A percentile compares a stretch with the other conserved stretches of the same genome.
phyloP scores from a whole-genome alignment of 2,888 invertebrate genomes.

The Drosophila maculinotata region DNA sequence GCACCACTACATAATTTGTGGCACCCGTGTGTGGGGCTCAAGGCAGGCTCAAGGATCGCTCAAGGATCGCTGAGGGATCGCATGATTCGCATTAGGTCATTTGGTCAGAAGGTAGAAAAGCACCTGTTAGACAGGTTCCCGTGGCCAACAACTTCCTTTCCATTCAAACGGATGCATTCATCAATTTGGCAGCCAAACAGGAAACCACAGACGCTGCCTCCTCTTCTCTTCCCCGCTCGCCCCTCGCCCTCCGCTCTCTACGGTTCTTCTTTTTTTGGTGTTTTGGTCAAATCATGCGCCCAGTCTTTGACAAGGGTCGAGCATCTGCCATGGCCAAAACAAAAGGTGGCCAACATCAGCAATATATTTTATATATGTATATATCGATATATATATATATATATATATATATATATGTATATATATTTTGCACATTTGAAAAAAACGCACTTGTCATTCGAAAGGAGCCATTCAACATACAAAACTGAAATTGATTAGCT shows the following conservation, averaged over 20 bases:
- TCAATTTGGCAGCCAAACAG: conserved; percentile 76
- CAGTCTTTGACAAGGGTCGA: conserved; percentile 70
- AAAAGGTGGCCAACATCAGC: conserved; percentile 42
- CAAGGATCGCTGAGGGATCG: conserved; percentile 1
- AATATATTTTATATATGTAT: neutral
- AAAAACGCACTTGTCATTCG: conserved; percentile 71
- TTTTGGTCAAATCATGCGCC: conserved; percentile 55
- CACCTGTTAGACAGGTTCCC: conserved; percentile 72
- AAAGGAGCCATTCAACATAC: conserved; percentile 17
- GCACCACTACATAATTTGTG: conserved; percentile 66
- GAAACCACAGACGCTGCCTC: conserved; percentile 49
- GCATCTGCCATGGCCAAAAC: conserved; percentile 59
- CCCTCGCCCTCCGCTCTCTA: too few species aligned
- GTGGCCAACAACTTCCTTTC: conserved; percentile 56
- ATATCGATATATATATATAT: too few species aligned
- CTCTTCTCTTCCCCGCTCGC: too few species aligned
- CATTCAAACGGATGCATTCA: conserved; percentile 81
- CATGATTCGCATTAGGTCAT: conserved; percentile 77
- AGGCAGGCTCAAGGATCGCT: neutral
- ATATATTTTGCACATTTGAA: conserved; percentile 51
- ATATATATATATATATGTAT: too few species aligned
- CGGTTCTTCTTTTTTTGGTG: conserved; percentile 19
- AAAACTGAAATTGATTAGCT: conserved; percentile 74
- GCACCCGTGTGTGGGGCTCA: too few species aligned
- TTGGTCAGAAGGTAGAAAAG: conserved; percentile 70